A percentile compares a stretch with the other conserved stretches of the same genome.
phyloP scores from a whole-genome alignment of 2,888 invertebrate genomes.

The Melanostoma scalare region DNA sequence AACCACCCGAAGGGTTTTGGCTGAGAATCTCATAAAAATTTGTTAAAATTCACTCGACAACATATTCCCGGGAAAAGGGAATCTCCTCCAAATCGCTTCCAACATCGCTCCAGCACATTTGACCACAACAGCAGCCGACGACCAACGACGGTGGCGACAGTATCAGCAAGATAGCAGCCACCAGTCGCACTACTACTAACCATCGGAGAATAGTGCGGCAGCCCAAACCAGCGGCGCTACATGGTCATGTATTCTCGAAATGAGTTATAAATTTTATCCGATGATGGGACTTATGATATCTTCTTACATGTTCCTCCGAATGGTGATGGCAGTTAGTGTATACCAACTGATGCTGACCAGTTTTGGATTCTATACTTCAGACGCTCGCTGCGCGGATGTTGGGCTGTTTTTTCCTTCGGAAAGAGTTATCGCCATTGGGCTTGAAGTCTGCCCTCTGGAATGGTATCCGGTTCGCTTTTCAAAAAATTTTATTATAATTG shows the following conservation, averaged over 20 bases:
- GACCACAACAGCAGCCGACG: constrained; percentile 54
- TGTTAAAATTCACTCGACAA: constrained; percentile 70
- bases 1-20: constrained; percentile 34
- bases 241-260: constrained; percentile 76
- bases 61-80: constrained; percentile 70
- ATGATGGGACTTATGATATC: constrained; percentile 81
- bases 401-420: constrained; percentile 29
- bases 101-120: constrained; percentile 50
- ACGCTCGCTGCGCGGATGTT: constrained; percentile 36
- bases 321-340: constrained; percentile 31
- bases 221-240: constrained; percentile 71
- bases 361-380: constrained; percentile 29
- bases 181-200: constrained; percentile 37
- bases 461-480: constrained; percentile 69
- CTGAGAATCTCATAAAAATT: constrained; percentile 70
- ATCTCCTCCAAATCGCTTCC: constrained; percentile 45
- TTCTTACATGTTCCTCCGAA: constrained; percentile 78
- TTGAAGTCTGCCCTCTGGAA: background rate
- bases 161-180: constrained; percentile 72
- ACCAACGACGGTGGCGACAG: constrained; percentile 67
- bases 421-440: constrained; percentile 60
- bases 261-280: constrained; percentile 82
- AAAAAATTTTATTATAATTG: constrained; percentile 80
- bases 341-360: constrained; percentile 55
- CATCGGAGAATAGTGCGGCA: constrained; percentile 64